Evolutionary conservation across 2,888 invertebrate species (phyloP).

Genomic region (Tachina grossa): DNA sequence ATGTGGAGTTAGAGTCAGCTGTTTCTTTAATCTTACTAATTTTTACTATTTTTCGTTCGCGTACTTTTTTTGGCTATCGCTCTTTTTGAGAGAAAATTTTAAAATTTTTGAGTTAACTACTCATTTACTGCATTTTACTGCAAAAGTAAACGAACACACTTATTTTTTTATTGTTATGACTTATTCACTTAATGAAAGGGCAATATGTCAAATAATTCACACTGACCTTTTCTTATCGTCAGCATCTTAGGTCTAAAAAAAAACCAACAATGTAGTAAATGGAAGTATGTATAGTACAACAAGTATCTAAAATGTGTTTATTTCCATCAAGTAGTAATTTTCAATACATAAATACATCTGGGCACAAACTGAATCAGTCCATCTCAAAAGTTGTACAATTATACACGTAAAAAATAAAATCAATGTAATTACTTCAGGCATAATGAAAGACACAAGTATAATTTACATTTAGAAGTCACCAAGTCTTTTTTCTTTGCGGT

Average conservation of each 20-base stretch:
- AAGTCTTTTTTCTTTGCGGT: not conserved
- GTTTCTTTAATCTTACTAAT: too few species aligned
- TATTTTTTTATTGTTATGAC: too few species aligned
- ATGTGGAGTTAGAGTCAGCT: too few species aligned
- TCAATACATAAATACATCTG: not conserved
- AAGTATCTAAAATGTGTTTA: not conserved
- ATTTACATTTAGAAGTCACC: not conserved
- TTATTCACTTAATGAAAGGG: slow-evolving; percentile 23
- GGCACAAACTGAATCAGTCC: not conserved
- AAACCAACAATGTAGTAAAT: not conserved
- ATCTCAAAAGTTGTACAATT: too few species aligned
- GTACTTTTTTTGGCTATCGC: too few species aligned
- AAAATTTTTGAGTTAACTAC: too few species aligned
- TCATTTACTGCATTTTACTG: too few species aligned
- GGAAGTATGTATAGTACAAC: slow-evolving; percentile 19
- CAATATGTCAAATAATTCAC: slow-evolving; percentile 35
- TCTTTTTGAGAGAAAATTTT: too few species aligned
- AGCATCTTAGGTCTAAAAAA: slow-evolving; percentile 4
- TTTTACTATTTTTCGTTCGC: too few species aligned
- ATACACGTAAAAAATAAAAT: too few species aligned
- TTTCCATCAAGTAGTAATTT: not conserved
- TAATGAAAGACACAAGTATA: not conserved
- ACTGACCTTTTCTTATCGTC: slow-evolving; percentile 31
- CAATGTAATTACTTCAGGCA: not conserved
- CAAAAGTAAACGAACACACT: too few species aligned